Evolutionary conservation across 2,113 vertebrate genomes (phyloP).

Genomic region (Tupaia chinensis): DNA sequence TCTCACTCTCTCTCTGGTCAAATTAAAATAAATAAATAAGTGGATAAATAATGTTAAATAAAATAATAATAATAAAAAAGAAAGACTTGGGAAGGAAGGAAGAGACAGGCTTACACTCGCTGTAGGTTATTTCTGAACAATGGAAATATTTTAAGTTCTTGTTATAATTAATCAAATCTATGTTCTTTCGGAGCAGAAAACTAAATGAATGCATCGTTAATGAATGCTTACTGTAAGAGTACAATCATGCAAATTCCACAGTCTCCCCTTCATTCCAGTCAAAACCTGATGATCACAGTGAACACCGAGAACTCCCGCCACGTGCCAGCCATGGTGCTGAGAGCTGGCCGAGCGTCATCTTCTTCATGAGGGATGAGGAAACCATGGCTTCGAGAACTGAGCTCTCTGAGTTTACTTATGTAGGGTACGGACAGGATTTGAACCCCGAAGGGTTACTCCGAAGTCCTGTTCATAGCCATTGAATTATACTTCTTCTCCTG

Average conservation of each 20-base stretch:
- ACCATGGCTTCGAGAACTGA: not conserved
- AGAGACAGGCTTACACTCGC: conserved; percentile 21
- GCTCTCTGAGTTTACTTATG: not conserved
- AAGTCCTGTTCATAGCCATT: not conserved
- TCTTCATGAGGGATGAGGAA: not conserved
- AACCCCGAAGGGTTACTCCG: not conserved
- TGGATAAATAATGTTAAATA: no score
- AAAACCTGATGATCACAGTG: not conserved
- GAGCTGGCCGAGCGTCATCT: not conserved
- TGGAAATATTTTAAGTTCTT: conserved; percentile 76
- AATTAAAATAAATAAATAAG: no score
- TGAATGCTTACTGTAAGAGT: conserved; percentile 62
- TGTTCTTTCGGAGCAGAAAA: conserved; percentile 67
- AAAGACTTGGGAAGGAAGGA: not conserved
- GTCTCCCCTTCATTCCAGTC: not conserved
- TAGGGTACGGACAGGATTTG: not conserved
- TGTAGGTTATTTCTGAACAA: conserved; percentile 82
- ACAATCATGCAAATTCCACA: conserved; percentile 80
- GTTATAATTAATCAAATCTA: conserved; percentile 82
- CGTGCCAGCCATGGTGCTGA: not conserved
- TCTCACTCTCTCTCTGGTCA: no score
- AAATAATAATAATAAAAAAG: not conserved
- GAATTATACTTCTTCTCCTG: not conserved
- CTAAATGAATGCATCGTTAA: conserved; percentile 75
- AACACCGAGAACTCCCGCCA: not conserved